Conservation (phyloP, 1,140 invertebrate species). For the Holcopasites calliopsidis region DNA sequence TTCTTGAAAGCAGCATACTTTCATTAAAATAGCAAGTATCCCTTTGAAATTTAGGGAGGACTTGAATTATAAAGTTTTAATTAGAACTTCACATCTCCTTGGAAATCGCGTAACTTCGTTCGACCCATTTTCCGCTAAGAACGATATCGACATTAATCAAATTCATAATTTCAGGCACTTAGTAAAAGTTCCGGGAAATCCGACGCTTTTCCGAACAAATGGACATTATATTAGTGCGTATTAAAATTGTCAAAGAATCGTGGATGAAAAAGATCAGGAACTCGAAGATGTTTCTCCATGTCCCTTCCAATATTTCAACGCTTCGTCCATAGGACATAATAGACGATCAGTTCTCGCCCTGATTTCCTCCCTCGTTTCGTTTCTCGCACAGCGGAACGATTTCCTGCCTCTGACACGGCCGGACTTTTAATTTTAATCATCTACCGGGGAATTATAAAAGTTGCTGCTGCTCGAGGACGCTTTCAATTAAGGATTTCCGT, state of each 20-base stretch:
- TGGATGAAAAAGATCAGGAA: neutral
- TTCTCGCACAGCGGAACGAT: slow-evolving; percentile 62
- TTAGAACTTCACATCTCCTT: neutral
- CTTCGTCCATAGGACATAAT: slow-evolving; percentile 15
- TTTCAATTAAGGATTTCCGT: slow-evolving; percentile 73
- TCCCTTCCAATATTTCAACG: too few relatives aligned
- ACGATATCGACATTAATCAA: slow-evolving; percentile 9
- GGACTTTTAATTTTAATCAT: slow-evolving; percentile 74
- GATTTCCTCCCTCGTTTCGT: slow-evolving; percentile 54
- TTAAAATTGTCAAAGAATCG: neutral
- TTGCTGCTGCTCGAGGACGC: slow-evolving; percentile 64
- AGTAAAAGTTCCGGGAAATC: neutral
- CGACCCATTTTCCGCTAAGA: neutral
- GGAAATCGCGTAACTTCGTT: slow-evolving; percentile 1
- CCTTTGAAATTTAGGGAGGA: neutral
- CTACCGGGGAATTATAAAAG: slow-evolving; percentile 71
- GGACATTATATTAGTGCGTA: too few relatives aligned
- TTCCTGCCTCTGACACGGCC: slow-evolving; percentile 65
- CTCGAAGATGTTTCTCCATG: neutral
- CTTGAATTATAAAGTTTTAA: neutral
- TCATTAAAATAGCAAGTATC: neutral
- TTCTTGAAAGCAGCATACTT: too few relatives aligned
- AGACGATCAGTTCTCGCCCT: slow-evolving; percentile 29
- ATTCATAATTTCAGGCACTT: neutral
- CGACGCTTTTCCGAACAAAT: neutral